Conservation (phyloP, 1,140 invertebrate species). For the Macrobrachium nipponense region DNA sequence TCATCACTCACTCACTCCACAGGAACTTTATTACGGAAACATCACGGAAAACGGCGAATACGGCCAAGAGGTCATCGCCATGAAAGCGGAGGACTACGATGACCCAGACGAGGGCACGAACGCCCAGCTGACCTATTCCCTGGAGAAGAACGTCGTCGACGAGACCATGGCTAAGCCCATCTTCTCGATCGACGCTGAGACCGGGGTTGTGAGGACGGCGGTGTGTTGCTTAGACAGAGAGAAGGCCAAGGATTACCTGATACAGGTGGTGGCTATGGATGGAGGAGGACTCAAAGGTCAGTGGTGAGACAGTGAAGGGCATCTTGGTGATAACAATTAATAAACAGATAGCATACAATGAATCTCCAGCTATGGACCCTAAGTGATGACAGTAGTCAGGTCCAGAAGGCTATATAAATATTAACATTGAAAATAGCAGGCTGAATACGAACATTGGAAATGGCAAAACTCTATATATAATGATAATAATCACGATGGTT, state of each 20-base stretch:
- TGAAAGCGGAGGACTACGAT: conserved; percentile 97
- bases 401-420: too few species aligned
- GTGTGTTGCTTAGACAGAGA: conserved; percentile 94
- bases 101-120: conserved; percentile 94
- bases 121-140: conserved; percentile 90
- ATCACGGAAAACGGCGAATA: conserved; percentile 96
- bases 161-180: conserved; percentile 94
- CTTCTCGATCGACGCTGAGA: conserved; percentile 94
- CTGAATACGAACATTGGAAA: too few species aligned
- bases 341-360: too few species aligned
- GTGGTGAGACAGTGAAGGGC: conserved; percentile 1
- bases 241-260: conserved; percentile 95
- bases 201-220: conserved; percentile 94
- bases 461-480: too few species aligned
- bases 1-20: not conserved
- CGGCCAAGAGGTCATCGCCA: conserved; percentile 98
- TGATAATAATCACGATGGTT: too few species aligned
- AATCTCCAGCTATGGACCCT: too few species aligned
- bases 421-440: too few species aligned
- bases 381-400: too few species aligned
- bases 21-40: conserved; percentile 91
- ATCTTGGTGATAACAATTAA: conserved; percentile 44
- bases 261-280: conserved; percentile 96
- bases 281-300: conserved; percentile 89
- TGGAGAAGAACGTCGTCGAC: conserved; percentile 97